A percentile compares a stretch with the other conserved stretches of the same genome.
Evolutionary conservation across 1,140 invertebrate genomes (phyloP).

Genomic region (Fopius arisanus): DNA sequence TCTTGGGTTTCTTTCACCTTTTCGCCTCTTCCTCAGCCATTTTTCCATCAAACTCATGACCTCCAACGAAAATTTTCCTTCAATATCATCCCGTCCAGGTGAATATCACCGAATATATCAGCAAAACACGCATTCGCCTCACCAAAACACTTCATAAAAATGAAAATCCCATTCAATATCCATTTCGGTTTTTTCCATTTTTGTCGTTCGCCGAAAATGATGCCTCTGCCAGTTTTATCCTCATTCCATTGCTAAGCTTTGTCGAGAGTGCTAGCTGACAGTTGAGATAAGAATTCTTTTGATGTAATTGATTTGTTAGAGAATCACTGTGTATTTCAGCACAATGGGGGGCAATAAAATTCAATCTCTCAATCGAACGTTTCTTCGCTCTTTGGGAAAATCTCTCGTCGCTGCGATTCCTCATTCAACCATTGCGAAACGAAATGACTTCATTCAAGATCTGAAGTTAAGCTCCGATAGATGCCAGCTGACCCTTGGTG

Average conservation of each 20-base stretch:
- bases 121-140: slow-evolving; percentile 7
- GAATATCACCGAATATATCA: not conserved
- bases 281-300: not conserved
- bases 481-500: not conserved
- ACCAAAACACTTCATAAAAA: slow-evolving; percentile 2
- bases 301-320: not conserved
- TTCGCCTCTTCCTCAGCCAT: not conserved
- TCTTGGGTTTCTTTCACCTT: slow-evolving; percentile 16
- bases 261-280: not conserved
- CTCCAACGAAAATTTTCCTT: slow-evolving; percentile 23
- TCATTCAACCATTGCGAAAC: not conserved
- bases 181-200: not conserved
- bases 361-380: not conserved
- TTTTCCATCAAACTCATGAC: not conserved
- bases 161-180: not conserved
- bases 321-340: not conserved
- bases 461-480: not conserved
- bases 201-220: not conserved
- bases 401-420: not conserved
- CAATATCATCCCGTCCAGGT: slow-evolving; percentile 28
- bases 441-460: not conserved
- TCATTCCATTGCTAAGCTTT: not conserved
- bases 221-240: not conserved
- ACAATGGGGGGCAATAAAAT: not conserved
- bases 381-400: not conserved